Conservation (phyloP, 2,113 vertebrate genomes). For the Cynoglossus semilaevis region DNA sequence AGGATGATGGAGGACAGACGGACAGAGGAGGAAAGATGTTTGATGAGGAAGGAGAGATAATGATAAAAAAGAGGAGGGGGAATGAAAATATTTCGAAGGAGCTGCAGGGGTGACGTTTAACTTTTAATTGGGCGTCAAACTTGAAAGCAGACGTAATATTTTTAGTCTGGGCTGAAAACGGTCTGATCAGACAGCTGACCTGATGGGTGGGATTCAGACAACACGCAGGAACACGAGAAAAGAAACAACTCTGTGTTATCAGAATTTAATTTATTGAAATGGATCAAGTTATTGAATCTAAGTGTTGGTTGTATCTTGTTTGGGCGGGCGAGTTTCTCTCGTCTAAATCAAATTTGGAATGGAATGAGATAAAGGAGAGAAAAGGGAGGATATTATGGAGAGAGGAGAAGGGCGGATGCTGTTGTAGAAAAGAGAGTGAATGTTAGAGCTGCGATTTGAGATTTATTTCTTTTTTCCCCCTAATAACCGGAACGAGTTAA, state of each 20-base stretch:
- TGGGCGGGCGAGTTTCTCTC: conserved; percentile 35
- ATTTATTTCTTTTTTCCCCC: background rate
- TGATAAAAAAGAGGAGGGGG: conserved; percentile 1
- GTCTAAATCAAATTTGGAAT: conserved; percentile 45
- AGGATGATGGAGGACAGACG: conserved; percentile 68
- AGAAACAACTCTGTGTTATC: conserved; percentile 1
- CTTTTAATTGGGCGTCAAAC: conserved; percentile 20
- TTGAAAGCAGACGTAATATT: conserved; percentile 34
- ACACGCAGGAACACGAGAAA: conserved; percentile 7
- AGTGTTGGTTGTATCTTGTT: conserved; percentile 18
- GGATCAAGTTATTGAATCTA: background rate
- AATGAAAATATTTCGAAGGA: conserved; percentile 31
- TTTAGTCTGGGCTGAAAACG: conserved; percentile 15
- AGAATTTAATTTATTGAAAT: background rate
- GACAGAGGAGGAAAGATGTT: conserved; percentile 60
- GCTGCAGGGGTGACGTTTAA: conserved; percentile 38
- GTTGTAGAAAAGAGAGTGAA: conserved; percentile 17
- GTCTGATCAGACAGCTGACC: conserved; percentile 18
- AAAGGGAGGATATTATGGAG: conserved; percentile 20
- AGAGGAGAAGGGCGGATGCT: conserved; percentile 31
- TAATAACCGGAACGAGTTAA: conserved; percentile 24
- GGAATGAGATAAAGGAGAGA: conserved; percentile 46
- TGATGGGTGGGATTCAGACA: conserved; percentile 4
- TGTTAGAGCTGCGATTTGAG: conserved; percentile 37
- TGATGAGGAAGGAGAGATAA: conserved; percentile 30